A percentile compares a stretch with the other conserved stretches of the same genome.
Conservation (phyloP, 2,113 vertebrate genomes). For the Archocentrus centrarchus region DNA sequence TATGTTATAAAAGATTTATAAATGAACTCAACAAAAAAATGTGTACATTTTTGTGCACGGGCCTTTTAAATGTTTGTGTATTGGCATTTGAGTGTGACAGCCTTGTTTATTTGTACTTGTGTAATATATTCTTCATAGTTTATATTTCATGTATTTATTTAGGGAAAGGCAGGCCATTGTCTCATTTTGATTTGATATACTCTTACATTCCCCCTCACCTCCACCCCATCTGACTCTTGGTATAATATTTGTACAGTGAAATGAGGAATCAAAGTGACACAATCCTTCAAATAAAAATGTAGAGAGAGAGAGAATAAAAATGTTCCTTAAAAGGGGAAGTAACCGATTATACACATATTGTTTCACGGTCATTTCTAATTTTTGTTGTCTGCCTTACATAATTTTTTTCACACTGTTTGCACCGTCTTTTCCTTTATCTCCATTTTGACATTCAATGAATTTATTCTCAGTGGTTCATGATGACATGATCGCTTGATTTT, state of each 20-base stretch:
- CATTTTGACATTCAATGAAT: slow-evolving; percentile 9
- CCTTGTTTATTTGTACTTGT: background rate
- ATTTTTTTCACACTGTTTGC: slow-evolving; percentile 12
- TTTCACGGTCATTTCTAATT: background rate
- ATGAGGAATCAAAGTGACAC: background rate
- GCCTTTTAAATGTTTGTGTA: background rate
- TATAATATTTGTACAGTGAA: background rate
- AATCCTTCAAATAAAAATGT: background rate
- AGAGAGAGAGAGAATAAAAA: background rate
- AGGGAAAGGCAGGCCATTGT: background rate
- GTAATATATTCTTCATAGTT: background rate
- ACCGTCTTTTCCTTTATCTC: background rate
- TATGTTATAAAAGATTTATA: background rate
- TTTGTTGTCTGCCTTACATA: slow-evolving; percentile 1
- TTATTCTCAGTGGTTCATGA: slow-evolving; percentile 9
- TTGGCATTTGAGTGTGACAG: background rate
- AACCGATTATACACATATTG: background rate
- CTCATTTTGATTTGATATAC: background rate
- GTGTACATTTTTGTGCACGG: background rate
- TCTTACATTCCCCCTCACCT: background rate
- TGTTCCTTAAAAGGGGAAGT: background rate
- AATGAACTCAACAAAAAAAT: background rate
- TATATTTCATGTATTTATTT: background rate
- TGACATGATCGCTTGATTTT: slow-evolving; percentile 40
- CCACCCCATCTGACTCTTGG: background rate